Evolutionary conservation across 2,113 vertebrate genomes (phyloP), one percentile per base, ranked within the genome.

Genomic region (Ascaphus truei): DNA sequence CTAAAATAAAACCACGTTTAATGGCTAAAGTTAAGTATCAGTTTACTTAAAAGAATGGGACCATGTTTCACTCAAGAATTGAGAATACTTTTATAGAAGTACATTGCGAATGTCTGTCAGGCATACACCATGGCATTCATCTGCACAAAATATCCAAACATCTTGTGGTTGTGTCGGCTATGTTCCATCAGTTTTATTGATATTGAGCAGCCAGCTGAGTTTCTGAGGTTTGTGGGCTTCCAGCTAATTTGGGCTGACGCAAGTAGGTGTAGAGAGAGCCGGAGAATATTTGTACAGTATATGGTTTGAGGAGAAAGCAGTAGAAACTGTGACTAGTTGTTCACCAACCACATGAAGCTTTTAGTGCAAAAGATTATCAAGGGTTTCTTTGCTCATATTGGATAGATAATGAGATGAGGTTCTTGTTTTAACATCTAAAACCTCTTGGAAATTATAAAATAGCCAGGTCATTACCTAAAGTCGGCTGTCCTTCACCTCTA

Each of bases 271-370:
- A 76, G 68, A 68, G 52, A 73, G 72, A 68, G 72, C 71, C 52
- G 23, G 80, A 75, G 76, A 85, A 82, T 80, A 77, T 83, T 77
- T 78, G 72, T 85, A 66, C 77, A 77, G 79, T 82, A 55, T 69
- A 55, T n/a, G 67, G 72, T 68, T 7, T 33, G 27, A 43, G 69
- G 75, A n/a, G 29, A 7, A 7, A 3, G 29, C 13, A n/a, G 15
- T 41, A 78, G 72, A 76, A 71, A 64, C 76, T 75, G 75, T 74
- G 71, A 77, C 72, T 72, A 72, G 75, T 34, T 81, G 45, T 83
- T 81, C 75, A 71, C 83, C 84, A 76, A 31, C 52, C 16, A n/a
- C 52, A 12, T 7, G 8, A n/a, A n/a, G n/a, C n/a, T n/a, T n/a
- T n/a, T n/a, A n/a, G n/a, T n/a, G n/a, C n/a, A n/a, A n/a, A n/a